Evolutionary conservation across 1,140 invertebrate genomes (phyloP).

Genomic region (Akabosia matsudoensis): DNA sequence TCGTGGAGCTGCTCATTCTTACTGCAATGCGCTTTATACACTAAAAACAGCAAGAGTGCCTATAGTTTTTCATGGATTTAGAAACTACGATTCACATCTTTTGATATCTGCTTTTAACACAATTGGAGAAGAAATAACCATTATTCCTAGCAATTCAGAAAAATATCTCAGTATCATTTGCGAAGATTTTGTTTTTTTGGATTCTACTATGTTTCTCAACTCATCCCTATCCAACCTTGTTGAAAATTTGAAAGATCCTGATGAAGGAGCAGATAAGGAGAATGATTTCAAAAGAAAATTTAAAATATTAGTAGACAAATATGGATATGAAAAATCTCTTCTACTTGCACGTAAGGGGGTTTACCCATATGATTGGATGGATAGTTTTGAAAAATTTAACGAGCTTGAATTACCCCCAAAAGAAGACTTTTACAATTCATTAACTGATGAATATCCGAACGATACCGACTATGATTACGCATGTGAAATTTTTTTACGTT

Average conservation of each 20-base stretch:
- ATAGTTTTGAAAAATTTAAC: conserved; percentile 1
- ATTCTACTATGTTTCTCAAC: background rate
- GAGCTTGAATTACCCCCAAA: conserved; percentile 40
- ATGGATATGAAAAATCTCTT: background rate
- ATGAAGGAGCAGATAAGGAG: background rate
- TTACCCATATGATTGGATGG: background rate
- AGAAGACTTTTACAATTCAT: conserved; percentile 32
- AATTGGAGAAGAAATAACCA: background rate
- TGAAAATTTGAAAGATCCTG: background rate
- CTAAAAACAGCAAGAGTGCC: background rate
- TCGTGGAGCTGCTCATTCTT: background rate
- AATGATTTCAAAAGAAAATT: background rate
- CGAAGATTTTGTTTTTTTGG: conserved; percentile 14
- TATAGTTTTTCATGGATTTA: conserved; percentile 20
- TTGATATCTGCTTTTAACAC: background rate
- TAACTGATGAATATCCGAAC: background rate
- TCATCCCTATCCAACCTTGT: background rate
- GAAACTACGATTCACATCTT: conserved; percentile 26
- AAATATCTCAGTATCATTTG: conserved; percentile 25
- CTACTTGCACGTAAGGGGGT: background rate
- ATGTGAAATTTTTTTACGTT: conserved; percentile 45
- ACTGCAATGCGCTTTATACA: background rate
- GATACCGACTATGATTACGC: conserved; percentile 47
- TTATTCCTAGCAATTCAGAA: conserved; percentile 5
- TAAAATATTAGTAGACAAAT: background rate